Evolutionary conservation across 2,888 invertebrate species (phyloP).

Genomic region (Sminthurinus aureus): DNA sequence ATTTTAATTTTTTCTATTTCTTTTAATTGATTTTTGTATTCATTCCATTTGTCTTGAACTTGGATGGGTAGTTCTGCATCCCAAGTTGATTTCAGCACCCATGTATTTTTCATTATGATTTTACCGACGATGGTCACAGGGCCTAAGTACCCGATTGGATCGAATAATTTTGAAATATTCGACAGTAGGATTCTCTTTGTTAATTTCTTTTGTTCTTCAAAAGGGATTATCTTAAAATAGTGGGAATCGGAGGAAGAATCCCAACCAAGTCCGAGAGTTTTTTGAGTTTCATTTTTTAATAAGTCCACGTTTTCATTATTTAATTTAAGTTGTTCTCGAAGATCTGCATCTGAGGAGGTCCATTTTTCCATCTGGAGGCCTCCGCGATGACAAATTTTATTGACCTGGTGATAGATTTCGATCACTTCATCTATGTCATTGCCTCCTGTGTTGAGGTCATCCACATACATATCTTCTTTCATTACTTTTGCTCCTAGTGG

Average conservation of each 20-base stretch:
- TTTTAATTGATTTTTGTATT: not conserved
- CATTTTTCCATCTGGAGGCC: not conserved
- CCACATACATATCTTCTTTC: constrained; percentile 59
- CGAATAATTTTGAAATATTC: not conserved
- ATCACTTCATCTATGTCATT: constrained; percentile 52
- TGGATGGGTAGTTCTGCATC: not conserved
- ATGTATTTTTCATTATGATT: constrained; percentile 16
- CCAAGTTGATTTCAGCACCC: not conserved
- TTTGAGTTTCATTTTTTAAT: not conserved
- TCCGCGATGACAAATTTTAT: not conserved
- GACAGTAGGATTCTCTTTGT: constrained; percentile 2
- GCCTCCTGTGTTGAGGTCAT: constrained; percentile 60
- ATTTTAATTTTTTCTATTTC: no score
- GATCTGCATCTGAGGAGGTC: constrained; percentile 43
- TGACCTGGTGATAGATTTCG: not conserved
- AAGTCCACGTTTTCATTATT: constrained; percentile 27
- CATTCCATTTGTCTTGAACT: not conserved
- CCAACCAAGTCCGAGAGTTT: constrained; percentile 41
- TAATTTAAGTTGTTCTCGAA: not conserved
- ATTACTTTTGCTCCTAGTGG: constrained; percentile 44
- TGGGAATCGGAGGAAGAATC: not conserved
- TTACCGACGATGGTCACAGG: constrained; percentile 7
- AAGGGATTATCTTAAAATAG: not conserved
- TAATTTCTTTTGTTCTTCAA: not conserved
- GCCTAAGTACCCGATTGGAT: not conserved